Percentiles rank a stretch among this genome's conserved stretches.
Evolutionary conservation across 1,140 invertebrate genomes (phyloP).

Genomic region (Brachionus koreanus): DNA sequence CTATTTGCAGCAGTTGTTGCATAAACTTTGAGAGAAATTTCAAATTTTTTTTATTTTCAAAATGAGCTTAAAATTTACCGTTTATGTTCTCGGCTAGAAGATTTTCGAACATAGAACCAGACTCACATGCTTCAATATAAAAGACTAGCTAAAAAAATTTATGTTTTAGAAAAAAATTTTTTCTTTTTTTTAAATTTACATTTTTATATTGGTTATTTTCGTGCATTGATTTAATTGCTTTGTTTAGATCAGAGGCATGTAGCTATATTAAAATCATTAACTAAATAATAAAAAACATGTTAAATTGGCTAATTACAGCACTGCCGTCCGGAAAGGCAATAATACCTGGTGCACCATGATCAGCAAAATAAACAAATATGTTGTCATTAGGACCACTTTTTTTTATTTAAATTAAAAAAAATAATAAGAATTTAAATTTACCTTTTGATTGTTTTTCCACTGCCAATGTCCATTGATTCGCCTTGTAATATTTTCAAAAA

Average conservation of each 20-base stretch:
- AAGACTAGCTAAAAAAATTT: constrained; percentile 61
- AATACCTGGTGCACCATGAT: constrained; percentile 64
- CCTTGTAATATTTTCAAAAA: constrained; percentile 64
- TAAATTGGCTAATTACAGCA: constrained; percentile 36
- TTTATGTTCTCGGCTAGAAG: constrained; percentile 62
- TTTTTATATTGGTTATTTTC: constrained; percentile 58
- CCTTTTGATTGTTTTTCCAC: constrained; percentile 63
- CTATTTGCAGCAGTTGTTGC: constrained; percentile 67
- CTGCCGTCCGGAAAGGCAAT: constrained; percentile 62
- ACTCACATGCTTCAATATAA: constrained; percentile 68
- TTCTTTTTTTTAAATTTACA: constrained; percentile 47
- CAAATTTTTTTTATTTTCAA: not conserved
- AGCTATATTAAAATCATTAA: constrained; percentile 51
- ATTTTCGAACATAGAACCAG: constrained; percentile 67
- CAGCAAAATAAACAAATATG: constrained; percentile 67
- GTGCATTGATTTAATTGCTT: constrained; percentile 61
- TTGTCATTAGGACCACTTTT: constrained; percentile 64
- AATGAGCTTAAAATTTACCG: constrained; percentile 53
- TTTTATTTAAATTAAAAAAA: constrained; percentile 26
- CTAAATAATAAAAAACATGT: not conserved
- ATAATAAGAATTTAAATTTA: constrained; percentile 47
- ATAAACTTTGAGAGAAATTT: constrained; percentile 60
- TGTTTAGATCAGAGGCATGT: constrained; percentile 56
- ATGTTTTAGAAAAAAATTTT: not conserved
- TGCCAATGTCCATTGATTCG: constrained; percentile 59